Evolutionary conservation across 2,888 invertebrate species (phyloP).

Genomic region (Ametastegia equiseti): DNA sequence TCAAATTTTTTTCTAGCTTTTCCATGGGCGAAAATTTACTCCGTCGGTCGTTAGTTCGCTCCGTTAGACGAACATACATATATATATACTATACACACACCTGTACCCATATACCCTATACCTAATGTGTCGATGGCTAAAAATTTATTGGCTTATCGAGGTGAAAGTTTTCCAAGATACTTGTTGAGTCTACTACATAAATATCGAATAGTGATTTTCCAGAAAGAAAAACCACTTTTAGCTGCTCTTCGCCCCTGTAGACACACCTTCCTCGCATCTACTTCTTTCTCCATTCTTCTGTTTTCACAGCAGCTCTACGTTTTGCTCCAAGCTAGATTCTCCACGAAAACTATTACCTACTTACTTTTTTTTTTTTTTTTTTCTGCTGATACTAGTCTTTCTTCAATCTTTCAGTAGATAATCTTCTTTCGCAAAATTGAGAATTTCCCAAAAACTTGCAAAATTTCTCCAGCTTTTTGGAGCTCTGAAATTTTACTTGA

Average conservation of each 20-base stretch:
- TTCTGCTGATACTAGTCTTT: not conserved
- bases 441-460: too few species aligned
- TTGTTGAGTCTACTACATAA: not conserved
- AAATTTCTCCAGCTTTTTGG: too few species aligned
- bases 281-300: too few species aligned
- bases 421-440: too few species aligned
- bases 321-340: not conserved
- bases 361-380: not conserved
- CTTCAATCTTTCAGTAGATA: not conserved
- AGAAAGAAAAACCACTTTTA: not conserved
- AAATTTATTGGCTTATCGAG: slow-evolving; percentile 34
- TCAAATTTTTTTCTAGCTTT: not conserved
- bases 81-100: too few species aligned
- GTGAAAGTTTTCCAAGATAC: not conserved
- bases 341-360: not conserved
- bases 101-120: too few species aligned
- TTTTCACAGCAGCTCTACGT: not conserved
- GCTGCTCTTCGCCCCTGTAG: not conserved
- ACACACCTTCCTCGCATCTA: not conserved
- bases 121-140: not conserved
- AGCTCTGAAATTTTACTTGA: too few species aligned
- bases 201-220: slow-evolving; percentile 5
- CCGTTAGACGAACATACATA: not conserved
- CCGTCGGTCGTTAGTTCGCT: not conserved
- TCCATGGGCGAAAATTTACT: not conserved